Evolutionary conservation across 2,888 invertebrate genomes (phyloP).

Genomic region (Pecten maximus): DNA sequence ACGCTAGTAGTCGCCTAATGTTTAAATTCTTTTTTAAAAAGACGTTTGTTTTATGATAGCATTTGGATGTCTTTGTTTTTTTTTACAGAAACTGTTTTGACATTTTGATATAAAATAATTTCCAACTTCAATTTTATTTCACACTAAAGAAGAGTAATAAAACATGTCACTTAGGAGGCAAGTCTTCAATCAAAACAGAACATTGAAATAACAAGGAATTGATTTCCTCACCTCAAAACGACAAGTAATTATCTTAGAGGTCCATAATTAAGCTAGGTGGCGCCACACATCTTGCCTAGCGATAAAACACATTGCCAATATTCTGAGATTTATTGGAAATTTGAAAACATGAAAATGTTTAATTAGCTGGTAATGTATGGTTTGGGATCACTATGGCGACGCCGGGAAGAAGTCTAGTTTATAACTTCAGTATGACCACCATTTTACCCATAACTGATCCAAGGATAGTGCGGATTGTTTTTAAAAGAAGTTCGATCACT

Average conservation of each 20-base stretch:
- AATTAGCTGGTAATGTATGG: background rate
- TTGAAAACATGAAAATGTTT: slow-evolving; percentile 6
- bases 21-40: no score
- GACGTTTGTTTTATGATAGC: no score
- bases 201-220: background rate
- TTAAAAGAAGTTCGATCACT: slow-evolving; percentile 32
- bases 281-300: slow-evolving; percentile 9
- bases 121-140: background rate
- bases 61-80: no score
- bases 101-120: background rate
- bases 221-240: slow-evolving; percentile 6
- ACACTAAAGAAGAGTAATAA: background rate
- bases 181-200: slow-evolving; percentile 3
- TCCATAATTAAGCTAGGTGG: slow-evolving; percentile 1
- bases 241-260: background rate
- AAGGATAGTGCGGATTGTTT: background rate
- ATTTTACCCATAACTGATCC: background rate
- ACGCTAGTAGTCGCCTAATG: no score
- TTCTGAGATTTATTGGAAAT: slow-evolving; percentile 8
- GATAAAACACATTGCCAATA: slow-evolving; percentile 32
- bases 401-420: background rate
- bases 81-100: no score
- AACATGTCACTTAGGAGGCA: background rate
- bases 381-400: slow-evolving; percentile 31
- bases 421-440: background rate